A percentile compares a stretch with the other conserved stretches of the same genome.
Conservation (phyloP, 64 coral and sea anemone species). For the Porites australiensis region DNA sequence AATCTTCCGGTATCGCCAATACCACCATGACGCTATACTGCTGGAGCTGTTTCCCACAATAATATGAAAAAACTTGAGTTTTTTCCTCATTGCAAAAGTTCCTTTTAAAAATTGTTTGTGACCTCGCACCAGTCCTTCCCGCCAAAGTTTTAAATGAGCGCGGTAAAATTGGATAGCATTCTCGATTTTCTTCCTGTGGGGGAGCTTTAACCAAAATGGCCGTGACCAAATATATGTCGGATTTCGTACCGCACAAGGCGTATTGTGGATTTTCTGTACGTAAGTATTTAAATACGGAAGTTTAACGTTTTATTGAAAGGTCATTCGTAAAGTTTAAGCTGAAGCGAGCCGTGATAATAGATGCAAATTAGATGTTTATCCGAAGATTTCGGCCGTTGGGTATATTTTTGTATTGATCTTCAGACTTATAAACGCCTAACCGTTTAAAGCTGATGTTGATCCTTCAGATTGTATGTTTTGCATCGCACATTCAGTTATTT, state of each 20-base stretch:
- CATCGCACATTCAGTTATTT: no score
- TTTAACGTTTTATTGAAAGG: background rate
- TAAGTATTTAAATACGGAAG: background rate
- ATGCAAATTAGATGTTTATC: background rate
- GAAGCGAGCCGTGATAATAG: conserved; percentile 8
- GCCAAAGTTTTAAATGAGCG: background rate
- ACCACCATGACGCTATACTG: no score
- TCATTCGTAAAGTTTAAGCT: no score
- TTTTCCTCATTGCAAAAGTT: no score
- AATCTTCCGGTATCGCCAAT: no score
- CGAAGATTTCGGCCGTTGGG: no score
- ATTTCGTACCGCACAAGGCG: background rate
- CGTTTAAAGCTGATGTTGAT: background rate
- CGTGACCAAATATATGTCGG: background rate
- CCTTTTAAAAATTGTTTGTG: no score
- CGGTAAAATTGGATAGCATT: background rate
- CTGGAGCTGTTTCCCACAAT: no score
- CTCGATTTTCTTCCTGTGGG: background rate
- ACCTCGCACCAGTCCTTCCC: conserved; percentile 31
- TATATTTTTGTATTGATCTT: background rate
- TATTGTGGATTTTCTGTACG: background rate
- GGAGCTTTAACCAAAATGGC: background rate
- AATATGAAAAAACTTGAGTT: no score
- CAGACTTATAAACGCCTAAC: background rate
- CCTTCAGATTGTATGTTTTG: no score